Conservation (phyloP, 1,140 invertebrate species). For the Tigriopus japonicus region DNA sequence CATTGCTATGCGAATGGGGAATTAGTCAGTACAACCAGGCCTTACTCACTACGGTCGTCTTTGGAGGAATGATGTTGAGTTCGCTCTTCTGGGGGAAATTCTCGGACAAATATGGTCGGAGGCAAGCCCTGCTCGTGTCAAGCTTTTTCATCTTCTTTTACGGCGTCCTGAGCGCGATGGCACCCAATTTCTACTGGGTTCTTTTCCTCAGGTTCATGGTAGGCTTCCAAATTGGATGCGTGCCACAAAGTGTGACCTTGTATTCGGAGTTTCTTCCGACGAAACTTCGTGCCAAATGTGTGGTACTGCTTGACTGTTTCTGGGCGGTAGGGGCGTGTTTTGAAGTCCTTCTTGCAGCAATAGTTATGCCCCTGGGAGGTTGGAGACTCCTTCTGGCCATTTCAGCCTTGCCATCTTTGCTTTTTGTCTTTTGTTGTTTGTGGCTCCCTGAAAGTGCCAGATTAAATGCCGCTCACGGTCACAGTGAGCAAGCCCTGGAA, state of each 20-base stretch:
- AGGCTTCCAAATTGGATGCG: slow-evolving; percentile 88
- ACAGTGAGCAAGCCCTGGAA: slow-evolving; percentile 59
- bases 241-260: slow-evolving; percentile 85
- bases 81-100: slow-evolving; percentile 88
- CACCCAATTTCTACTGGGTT: slow-evolving; percentile 78
- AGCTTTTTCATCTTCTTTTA: slow-evolving; percentile 75
- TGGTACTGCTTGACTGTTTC: slow-evolving; percentile 84
- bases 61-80: slow-evolving; percentile 77
- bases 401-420: slow-evolving; percentile 63
- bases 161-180: slow-evolving; percentile 69
- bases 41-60: slow-evolving; percentile 43
- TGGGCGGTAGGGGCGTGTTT: slow-evolving; percentile 81
- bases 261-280: slow-evolving; percentile 88
- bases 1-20: slow-evolving; percentile 81
- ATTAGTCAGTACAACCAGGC: slow-evolving; percentile 59
- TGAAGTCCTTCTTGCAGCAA: slow-evolving; percentile 68
- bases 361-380: slow-evolving; percentile 76
- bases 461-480: slow-evolving; percentile 63
- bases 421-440: slow-evolving; percentile 38
- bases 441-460: slow-evolving; percentile 29
- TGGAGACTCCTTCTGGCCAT: slow-evolving; percentile 75
- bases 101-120: slow-evolving; percentile 80
- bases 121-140: slow-evolving; percentile 42
- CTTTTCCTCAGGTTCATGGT: slow-evolving; percentile 71
- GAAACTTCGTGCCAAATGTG: slow-evolving; percentile 79